Evolutionary conservation across 2,797 vertebrate species (phyloP).

Genomic region (Macropus fuliginosus): DNA sequence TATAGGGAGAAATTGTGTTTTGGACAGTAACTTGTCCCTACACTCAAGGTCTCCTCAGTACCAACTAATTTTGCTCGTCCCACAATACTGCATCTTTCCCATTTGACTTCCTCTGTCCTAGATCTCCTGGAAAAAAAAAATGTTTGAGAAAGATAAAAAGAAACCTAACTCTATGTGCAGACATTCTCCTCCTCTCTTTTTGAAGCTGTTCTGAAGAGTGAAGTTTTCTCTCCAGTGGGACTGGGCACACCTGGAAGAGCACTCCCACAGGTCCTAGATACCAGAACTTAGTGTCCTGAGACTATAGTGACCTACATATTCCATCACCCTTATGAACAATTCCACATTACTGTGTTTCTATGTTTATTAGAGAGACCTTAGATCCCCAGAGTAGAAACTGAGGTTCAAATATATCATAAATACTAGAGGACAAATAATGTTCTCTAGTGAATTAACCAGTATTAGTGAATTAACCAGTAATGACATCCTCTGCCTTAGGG

Average conservation of each 20-base stretch:
- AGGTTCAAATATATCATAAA: background rate
- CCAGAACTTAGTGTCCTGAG: no score
- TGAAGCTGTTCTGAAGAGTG: slow-evolving; percentile 4
- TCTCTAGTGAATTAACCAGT: background rate
- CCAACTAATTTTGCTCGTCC: background rate
- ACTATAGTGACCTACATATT: background rate
- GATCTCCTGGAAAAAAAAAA: background rate
- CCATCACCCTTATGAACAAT: background rate
- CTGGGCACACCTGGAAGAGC: background rate
- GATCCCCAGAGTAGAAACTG: background rate
- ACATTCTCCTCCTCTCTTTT: background rate
- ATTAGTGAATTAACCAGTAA: background rate
- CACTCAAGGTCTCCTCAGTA: background rate
- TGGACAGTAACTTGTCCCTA: background rate
- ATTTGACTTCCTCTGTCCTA: background rate
- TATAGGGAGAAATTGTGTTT: background rate
- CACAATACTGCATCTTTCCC: background rate
- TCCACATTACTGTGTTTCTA: background rate
- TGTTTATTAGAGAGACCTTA: background rate
- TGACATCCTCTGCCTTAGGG: background rate
- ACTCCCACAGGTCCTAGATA: background rate
- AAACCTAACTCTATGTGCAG: background rate
- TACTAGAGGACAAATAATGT: background rate
- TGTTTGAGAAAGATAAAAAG: slow-evolving; percentile 4
- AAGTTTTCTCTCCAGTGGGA: background rate